These are phyloP conservation scores for Virgularia gustaviana DNA, from an alignment of 92 coral and sea anemone species.

Conservation along the genomic window DNA sequence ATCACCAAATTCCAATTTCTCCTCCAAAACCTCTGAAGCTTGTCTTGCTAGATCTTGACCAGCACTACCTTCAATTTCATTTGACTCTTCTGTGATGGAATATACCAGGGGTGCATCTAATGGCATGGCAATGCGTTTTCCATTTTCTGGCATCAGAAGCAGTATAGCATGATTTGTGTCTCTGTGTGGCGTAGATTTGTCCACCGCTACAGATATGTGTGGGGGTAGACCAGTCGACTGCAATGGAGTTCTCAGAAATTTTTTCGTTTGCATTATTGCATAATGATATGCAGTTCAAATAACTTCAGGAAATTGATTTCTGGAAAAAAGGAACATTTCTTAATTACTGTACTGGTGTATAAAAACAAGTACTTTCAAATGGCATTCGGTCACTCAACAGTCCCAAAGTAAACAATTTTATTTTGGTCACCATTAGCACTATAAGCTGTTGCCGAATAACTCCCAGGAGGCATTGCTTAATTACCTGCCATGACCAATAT, in stretches of 20 bases:
- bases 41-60: slow-evolving; percentile 29
- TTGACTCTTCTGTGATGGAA: slow-evolving; percentile 6
- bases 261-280: not conserved
- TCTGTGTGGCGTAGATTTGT: slow-evolving; percentile 24
- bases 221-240: slow-evolving; percentile 15
- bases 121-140: slow-evolving; percentile 10
- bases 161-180: slow-evolving; percentile 16
- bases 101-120: slow-evolving; percentile 23
- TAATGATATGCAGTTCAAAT: slow-evolving; percentile 1
- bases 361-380: not conserved
- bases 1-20: slow-evolving; percentile 17
- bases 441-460: not conserved
- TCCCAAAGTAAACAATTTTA: no score
- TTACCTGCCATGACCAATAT: slow-evolving; percentile 27
- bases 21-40: slow-evolving; percentile 1
- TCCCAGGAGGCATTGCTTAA: not conserved
- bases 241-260: not conserved
- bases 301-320: slow-evolving; percentile 15
- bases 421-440: not conserved
- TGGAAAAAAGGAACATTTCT: not conserved
- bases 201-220: slow-evolving; percentile 10
- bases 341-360: not conserved
- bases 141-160: not conserved
- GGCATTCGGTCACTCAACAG: no score
- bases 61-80: slow-evolving; percentile 10